Evolutionary conservation across 2,888 invertebrate species (phyloP), one percentile per base, ranked within the genome.

Genomic region (Drosophila gaucha): DNA sequence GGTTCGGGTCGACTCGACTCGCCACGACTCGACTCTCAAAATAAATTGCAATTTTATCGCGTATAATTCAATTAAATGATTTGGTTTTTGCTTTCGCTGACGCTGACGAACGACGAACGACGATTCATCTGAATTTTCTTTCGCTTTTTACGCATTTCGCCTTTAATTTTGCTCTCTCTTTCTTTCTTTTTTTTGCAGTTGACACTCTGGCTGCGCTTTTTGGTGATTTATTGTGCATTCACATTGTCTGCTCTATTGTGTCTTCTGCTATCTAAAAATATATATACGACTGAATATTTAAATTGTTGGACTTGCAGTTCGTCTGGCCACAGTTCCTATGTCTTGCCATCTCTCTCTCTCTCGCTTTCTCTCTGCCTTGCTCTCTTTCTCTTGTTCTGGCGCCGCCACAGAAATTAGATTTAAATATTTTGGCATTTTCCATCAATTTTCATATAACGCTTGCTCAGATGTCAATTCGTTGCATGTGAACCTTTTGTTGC

Each of bases 341-440:
- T 0, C 46, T n/a, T 12, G 24, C 47, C 3, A n/a, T n/a, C 12
- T 55, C 43, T n/a, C 16, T 38, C 22, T 6, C n/a, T 14, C n/a
- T n/a, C 31, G 31, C 18, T 6, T 8, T 20, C 20, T 10, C 22
- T 39, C 10, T 35, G 33, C 20, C 10, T 46, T 14, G 20, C 26
- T 24, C 18, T 14, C 10, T 41, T 24, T 24, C 41, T 26, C 6
- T 26, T 41, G n/a, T 10, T 12, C 43, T 28, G 43, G 28, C 43
- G 26, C 28, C 26, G 58, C 66, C 51, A 56, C 67, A 83, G 52
- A 69, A 80, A 85, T 80, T 68, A 82, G 87, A 80, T 83, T 87
- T 80, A 83, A 83, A 85, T 84, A 85, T 83, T 83, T 85, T 83
- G 82, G 86, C 87, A 87, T 83, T 82, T 85, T 69, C 85, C 76